Conservation (phyloP, 2,113 vertebrate genomes). For the Leptosomus discolor region DNA sequence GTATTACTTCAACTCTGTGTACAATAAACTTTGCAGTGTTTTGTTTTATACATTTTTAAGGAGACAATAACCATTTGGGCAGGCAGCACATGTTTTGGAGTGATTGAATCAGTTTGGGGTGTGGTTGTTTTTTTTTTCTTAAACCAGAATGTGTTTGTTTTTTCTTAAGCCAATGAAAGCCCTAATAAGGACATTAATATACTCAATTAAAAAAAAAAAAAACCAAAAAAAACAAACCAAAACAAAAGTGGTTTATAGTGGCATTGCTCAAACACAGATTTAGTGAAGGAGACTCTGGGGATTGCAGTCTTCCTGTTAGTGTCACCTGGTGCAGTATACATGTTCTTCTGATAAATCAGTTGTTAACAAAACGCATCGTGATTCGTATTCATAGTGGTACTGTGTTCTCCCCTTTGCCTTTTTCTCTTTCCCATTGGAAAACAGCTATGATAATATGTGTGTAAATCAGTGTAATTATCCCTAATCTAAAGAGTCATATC, state of each 20-base stretch:
- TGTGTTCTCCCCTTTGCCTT: fast-evolving
- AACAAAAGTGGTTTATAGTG: not conserved
- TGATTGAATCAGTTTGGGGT: not conserved
- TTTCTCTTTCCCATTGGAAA: not conserved
- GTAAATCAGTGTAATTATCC: not conserved
- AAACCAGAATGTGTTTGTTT: not conserved
- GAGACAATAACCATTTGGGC: not conserved
- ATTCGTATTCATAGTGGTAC: not conserved
- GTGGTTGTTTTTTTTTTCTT: not conserved
- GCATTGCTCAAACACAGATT: not conserved
- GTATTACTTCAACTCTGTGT: not conserved
- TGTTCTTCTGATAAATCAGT: not conserved
- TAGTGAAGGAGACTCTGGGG: not conserved
- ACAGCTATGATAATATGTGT: not conserved
- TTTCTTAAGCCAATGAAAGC: not conserved
- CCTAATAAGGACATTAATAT: not conserved
- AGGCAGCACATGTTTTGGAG: not conserved
- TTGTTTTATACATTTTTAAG: not conserved
- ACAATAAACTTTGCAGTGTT: not conserved
- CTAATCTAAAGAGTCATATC: not conserved
- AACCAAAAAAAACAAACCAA: not conserved
- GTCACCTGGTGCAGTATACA: fast-evolving
- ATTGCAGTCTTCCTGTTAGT: not conserved
- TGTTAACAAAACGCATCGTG: not conserved
- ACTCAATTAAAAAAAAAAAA: not conserved